Evolutionary conservation across 1,140 invertebrate genomes (phyloP).

Genomic region (Bradysia coprophila): DNA sequence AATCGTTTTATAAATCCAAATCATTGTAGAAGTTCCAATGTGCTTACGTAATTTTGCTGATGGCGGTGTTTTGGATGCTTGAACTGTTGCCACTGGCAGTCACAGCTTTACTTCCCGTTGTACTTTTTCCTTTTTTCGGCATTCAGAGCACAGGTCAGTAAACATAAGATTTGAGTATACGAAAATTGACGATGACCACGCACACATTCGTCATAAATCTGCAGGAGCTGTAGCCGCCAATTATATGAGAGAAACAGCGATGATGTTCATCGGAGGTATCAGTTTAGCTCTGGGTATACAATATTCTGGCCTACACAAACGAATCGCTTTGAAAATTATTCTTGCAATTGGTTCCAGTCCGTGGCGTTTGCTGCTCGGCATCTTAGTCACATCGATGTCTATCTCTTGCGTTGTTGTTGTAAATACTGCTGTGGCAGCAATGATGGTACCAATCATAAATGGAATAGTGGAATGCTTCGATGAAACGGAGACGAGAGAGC

Average conservation of each 20-base stretch:
- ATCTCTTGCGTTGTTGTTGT: too few species aligned
- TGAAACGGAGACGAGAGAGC: too few species aligned
- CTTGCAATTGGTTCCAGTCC: conserved; percentile 31
- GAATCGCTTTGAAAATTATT: conserved; percentile 37
- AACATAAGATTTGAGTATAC: not conserved
- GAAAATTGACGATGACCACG: not conserved
- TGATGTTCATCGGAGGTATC: conserved; percentile 35
- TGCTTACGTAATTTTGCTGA: conserved; percentile 38
- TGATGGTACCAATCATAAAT: too few species aligned
- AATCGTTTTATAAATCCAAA: too few species aligned
- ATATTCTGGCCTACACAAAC: conserved; percentile 38
- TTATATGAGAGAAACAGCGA: conserved; percentile 38
- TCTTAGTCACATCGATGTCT: too few species aligned
- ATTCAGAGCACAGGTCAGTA: conserved; percentile 16
- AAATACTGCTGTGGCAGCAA: too few species aligned
- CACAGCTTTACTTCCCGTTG: conserved; percentile 43
- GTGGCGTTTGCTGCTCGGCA: too few species aligned
- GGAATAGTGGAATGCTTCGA: too few species aligned
- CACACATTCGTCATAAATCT: too few species aligned
- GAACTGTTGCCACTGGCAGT: conserved; percentile 43
- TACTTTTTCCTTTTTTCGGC: conserved; percentile 38
- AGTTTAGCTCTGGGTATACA: conserved; percentile 43
- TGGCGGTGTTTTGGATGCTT: conserved; percentile 43
- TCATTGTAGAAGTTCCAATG: too few species aligned
- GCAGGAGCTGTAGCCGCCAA: too few species aligned